These are phyloP conservation scores for Calephelis perditalis DNA, from an alignment of 2,888 invertebrate genomes.

Conservation along the genomic window DNA sequence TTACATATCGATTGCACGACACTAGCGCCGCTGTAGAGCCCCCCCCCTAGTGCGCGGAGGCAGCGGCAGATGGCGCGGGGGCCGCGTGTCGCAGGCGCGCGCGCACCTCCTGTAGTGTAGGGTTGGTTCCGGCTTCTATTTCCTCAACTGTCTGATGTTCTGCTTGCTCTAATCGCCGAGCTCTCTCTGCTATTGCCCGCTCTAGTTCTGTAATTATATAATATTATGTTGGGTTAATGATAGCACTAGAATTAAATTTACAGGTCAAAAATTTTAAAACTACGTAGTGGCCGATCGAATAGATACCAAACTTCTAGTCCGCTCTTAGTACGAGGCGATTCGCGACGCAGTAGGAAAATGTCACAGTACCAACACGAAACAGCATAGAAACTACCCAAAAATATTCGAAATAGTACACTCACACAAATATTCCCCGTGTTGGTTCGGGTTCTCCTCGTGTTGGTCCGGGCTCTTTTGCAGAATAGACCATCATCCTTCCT, in stretches of 20 bases:
- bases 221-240: neutral
- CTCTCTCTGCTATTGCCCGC: conserved; percentile 80
- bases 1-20: neutral
- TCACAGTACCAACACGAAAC: neutral
- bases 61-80: conserved; percentile 48
- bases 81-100: conserved; percentile 68
- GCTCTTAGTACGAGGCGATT: too few species aligned
- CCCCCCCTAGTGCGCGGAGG: conserved; percentile 57
- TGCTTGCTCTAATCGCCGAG: conserved; percentile 72
- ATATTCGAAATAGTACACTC: too few species aligned
- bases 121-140: conserved; percentile 58
- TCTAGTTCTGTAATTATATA: conserved; percentile 69
- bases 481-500: too few species aligned
- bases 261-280: too few species aligned
- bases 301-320: too few species aligned
- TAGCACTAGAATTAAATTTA: too few species aligned
- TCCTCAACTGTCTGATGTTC: conserved; percentile 46
- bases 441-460: too few species aligned
- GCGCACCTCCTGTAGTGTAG: conserved; percentile 63
- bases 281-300: too few species aligned
- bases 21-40: neutral
- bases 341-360: too few species aligned
- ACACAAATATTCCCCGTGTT: too few species aligned
- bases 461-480: too few species aligned
- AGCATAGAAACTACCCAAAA: too few species aligned